Base-by-base conservation (phyloP, 2,888 invertebrate genomes). In the Dolichopus griseipennis region DNA sequence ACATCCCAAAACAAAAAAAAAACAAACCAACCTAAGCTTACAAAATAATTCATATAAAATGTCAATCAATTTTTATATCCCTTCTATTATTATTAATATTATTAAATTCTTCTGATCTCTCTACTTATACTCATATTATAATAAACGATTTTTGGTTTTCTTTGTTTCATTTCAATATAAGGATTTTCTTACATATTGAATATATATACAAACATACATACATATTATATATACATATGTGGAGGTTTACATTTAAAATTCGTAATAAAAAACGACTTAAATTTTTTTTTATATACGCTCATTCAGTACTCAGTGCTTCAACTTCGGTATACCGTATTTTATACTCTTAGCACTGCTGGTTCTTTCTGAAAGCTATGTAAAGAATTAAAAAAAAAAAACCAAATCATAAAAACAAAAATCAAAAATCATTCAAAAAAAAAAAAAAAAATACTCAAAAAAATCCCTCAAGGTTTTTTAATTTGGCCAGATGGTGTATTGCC, bases 401-500 rank as follows among this genome's bases (percentile, higher is more conserved):
- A n/a, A n/a, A n/a, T n/a, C n/a, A n/a, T n/a, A n/a, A n/a, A n/a
- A n/a, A n/a, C n/a, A 18, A 52, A 52, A 15, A 52, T 12, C 9
- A 15, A 18, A 6, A 15, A 52, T 10, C 12, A 6, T 9, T 52
- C 18, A 18, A 27, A 33, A 27, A 27, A 63, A 63, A 27, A 27
- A 52, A 52, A 52, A 52, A 6, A 15, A 52, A 52, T 52, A 6
- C 12, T 52, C 15, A 18, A 27, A 33, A 27, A 33, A 63, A 63
- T 27, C 63, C 63, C 63, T 63, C 27, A 63, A 63, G 63, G 18
- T 63, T 63, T 63, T 63, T 63, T 27, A 63, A 63, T 63, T 27
- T 63, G 27, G 20, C 63, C 63, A 63, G 63, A 63, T 63, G 63
- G 63, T 63, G 63, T 63, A 63, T 63, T 63, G 63, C 63, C 63